Evolutionary conservation across 2,113 vertebrate genomes (phyloP).

Genomic region (Toxostoma redivivum): DNA sequence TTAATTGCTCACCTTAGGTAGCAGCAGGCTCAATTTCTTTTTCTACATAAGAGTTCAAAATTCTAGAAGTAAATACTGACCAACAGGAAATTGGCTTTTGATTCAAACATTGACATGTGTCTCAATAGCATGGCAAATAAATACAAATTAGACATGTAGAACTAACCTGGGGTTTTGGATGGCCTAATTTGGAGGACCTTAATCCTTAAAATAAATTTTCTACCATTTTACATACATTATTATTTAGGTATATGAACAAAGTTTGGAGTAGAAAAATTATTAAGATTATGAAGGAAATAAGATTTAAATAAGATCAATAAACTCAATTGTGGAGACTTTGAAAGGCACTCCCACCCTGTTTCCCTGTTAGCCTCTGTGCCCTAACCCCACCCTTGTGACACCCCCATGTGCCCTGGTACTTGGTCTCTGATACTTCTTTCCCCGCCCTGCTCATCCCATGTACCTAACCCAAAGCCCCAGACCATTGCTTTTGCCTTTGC

Average conservation of each 20-base stretch:
- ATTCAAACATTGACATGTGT: not conserved
- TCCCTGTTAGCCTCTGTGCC: no score
- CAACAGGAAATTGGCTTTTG: not conserved
- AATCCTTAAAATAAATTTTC: not conserved
- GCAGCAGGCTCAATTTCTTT: not conserved
- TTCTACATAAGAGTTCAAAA: not conserved
- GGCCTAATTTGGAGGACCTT: not conserved
- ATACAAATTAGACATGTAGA: not conserved
- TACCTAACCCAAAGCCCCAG: no score
- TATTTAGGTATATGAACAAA: not conserved
- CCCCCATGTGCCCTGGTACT: no score
- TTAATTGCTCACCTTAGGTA: not conserved
- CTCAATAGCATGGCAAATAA: not conserved
- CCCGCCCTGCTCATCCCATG: no score
- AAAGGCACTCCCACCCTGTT: no score
- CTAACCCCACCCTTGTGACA: no score
- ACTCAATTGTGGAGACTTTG: no score
- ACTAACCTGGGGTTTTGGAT: not conserved
- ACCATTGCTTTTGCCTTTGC: no score
- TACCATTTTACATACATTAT: not conserved
- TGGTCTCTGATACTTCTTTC: no score
- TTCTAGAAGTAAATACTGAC: not conserved
- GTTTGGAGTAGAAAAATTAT: not conserved
- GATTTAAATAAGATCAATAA: not conserved
- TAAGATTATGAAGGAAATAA: not conserved